Percentiles rank a stretch among this genome's conserved stretches.
Conservation (phyloP, 2,113 vertebrate genomes). For the Ammospiza nelsoni region DNA sequence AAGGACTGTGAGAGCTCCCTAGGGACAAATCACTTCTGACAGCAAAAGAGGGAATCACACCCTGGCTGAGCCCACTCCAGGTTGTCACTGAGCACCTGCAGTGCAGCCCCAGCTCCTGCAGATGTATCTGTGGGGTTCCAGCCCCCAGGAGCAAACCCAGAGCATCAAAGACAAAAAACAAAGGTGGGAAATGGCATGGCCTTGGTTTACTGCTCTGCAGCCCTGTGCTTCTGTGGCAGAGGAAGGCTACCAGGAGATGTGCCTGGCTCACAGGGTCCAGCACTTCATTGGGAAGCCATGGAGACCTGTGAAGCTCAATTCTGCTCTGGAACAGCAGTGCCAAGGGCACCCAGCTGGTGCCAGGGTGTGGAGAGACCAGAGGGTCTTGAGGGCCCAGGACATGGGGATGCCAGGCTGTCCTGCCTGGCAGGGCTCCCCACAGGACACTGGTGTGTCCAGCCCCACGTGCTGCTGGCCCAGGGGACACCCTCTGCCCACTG, state of each 20-base stretch:
- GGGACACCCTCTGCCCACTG: neutral
- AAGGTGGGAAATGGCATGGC: neutral
- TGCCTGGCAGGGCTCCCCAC: neutral
- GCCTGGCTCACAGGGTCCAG: neutral
- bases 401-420: neutral
- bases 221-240: neutral
- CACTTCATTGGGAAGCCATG: neutral
- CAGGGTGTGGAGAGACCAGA: neutral
- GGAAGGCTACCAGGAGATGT: neutral
- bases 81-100: neutral
- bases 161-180: neutral
- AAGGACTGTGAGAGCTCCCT: neutral
- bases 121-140: neutral
- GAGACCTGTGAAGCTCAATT: neutral
- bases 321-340: neutral
- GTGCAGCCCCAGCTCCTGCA: neutral
- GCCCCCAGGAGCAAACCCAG: neutral
- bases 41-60: neutral
- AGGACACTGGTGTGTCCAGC: neutral
- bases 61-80: neutral
- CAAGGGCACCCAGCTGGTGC: too few relatives aligned
- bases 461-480: fast-evolving
- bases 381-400: neutral
- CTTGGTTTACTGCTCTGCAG: neutral
- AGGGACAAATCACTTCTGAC: neutral